Base-by-base conservation (phyloP, 1,140 invertebrate species). In the Hirudo medicinalis region DNA sequence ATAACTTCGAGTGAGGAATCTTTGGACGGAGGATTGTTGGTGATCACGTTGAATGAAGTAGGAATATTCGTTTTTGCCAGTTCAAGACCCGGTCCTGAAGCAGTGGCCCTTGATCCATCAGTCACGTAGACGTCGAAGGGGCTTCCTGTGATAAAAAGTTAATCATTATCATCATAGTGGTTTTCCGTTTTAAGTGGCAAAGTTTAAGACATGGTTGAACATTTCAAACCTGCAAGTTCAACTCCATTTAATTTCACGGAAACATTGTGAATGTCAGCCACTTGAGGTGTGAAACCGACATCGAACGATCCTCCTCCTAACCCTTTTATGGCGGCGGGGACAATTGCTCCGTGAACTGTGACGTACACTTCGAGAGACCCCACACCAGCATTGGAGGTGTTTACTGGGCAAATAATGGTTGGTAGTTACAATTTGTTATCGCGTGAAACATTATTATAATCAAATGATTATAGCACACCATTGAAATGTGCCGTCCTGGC, bases 331-430 rank as follows among this genome's bases (percentile, higher is more conserved):
- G 57, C 17, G 22, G 57, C 22, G 9, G 95, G 95, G 9, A 99
- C 94, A 84, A 97, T 98, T 78, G 92, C 88, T 5, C 92, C 92
- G 78, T 91, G 92, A n/a, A 96, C 93, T 0, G 93, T 92, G 0
- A 99, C 94, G 71, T 97, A 96, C 60, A 99, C 97, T 83, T 98
- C 94, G 75, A 97, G 83, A 82, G 97, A 96, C 54, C 94, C 94
- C 17, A 67, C 66, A 0, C 71, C 71, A 3, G 71, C 71, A 22
- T 66, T 19, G 36, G 53, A 67, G 22, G 67, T 67, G 25, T 74
- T 71, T 20, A 74, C 73, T 72, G 67, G 49, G 57, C 55, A 0
- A 69, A 68, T 63, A 74, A 70, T 25, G 25, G 22, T 5, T 9
- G 43, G 11, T 13, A 2, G 22, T 25, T 63, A 22, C 27, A 15